Conservation (phyloP, 1,140 invertebrate genomes). For the Drosophila asahinai region DNA sequence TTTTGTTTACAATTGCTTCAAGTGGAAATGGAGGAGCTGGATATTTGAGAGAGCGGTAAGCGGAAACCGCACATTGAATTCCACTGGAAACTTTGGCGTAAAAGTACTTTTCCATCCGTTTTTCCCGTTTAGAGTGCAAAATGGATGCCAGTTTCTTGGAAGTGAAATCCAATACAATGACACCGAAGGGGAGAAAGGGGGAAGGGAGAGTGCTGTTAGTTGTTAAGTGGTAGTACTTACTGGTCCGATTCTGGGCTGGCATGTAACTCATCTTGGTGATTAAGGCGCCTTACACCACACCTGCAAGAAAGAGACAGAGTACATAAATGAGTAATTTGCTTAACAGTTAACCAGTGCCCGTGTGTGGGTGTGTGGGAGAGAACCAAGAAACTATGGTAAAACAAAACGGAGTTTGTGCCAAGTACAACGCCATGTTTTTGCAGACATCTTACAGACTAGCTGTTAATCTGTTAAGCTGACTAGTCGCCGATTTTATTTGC, state of each 20-base stretch:
- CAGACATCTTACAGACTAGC: slow-evolving; percentile 6
- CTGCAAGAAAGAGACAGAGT: slow-evolving; percentile 60
- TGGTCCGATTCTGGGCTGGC: slow-evolving; percentile 91
- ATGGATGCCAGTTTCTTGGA: slow-evolving; percentile 14
- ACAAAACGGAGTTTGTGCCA: slow-evolving; percentile 1
- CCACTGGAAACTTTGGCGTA: slow-evolving; percentile 3
- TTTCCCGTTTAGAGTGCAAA: slow-evolving; percentile 1
- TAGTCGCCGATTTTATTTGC: slow-evolving; percentile 9
- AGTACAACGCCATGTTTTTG: slow-evolving; percentile 2
- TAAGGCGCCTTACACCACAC: slow-evolving; percentile 84
- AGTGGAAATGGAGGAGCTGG: not conserved
- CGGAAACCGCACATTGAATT: not conserved
- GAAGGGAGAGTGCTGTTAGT: not conserved
- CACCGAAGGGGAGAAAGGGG: not conserved
- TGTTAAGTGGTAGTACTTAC: slow-evolving; percentile 86
- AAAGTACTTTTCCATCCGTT: not conserved
- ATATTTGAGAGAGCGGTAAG: not conserved
- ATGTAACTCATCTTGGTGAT: slow-evolving; percentile 92
- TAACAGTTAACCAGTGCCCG: slow-evolving; percentile 25
- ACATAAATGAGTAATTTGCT: slow-evolving; percentile 43
- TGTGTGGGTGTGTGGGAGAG: not conserved
- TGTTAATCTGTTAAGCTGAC: not conserved
- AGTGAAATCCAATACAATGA: slow-evolving; percentile 17
- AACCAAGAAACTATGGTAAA: slow-evolving; percentile 8
- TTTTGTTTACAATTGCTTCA: slow-evolving; percentile 11